phyloP scores from a whole-genome alignment of 2,888 invertebrate species.

The Pseudococcus jackbeardsleyi region DNA sequence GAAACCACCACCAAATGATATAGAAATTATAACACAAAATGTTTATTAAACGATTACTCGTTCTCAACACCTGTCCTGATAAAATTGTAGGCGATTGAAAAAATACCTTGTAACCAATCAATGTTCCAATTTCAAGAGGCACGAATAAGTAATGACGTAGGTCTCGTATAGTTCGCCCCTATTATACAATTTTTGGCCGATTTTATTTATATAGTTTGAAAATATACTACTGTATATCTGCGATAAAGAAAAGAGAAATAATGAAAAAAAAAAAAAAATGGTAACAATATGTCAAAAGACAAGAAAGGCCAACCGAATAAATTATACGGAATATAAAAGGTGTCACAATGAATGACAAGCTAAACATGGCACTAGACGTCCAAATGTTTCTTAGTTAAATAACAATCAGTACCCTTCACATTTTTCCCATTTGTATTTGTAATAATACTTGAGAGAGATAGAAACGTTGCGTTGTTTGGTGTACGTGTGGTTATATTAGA shows the following conservation, averaged over 20 bases:
- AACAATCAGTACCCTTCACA: slow-evolving; percentile 62
- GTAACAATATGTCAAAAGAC: slow-evolving; percentile 64
- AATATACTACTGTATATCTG: slow-evolving; percentile 32
- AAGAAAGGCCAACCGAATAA: slow-evolving; percentile 59
- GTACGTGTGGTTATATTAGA: neutral
- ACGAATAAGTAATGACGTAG: slow-evolving; percentile 58
- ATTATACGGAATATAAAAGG: slow-evolving; percentile 58
- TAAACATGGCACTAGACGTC: slow-evolving; percentile 61
- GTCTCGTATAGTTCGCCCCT: slow-evolving; percentile 53
- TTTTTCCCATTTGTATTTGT: slow-evolving; percentile 49
- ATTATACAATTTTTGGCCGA: slow-evolving; percentile 56
- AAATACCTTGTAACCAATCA: slow-evolving; percentile 56
- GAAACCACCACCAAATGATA: neutral
- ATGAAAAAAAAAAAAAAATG: slow-evolving; percentile 22
- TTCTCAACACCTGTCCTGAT: slow-evolving; percentile 47
- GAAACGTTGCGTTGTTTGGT: neutral
- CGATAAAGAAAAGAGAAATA: slow-evolving; percentile 19
- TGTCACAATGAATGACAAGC: slow-evolving; percentile 61
- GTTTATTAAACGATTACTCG: slow-evolving; percentile 46
- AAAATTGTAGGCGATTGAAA: slow-evolving; percentile 15
- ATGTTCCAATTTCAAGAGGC: slow-evolving; percentile 56
- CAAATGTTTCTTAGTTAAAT: slow-evolving; percentile 61
- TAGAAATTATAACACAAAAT: neutral
- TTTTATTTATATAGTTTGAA: slow-evolving; percentile 58
- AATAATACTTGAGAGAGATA: slow-evolving; percentile 18